Evolutionary conservation across 2,113 vertebrate genomes (phyloP).

Genomic region (Bufo bufo): DNA sequence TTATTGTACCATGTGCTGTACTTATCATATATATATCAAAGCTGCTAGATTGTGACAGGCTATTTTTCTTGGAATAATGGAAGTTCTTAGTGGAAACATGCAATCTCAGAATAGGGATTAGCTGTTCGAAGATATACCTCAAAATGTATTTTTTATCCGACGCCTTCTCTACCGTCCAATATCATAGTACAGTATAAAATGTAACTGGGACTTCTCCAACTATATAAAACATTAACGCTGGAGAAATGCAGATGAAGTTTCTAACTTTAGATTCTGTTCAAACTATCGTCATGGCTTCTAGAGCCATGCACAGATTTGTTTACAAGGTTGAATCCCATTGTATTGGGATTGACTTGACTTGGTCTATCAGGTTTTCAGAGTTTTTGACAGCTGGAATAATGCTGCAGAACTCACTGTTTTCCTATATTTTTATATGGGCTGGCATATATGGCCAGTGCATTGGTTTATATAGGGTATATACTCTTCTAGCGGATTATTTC

Average conservation of each 20-base stretch:
- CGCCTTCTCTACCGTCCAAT: slow-evolving; percentile 10
- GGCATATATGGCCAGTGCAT: not conserved
- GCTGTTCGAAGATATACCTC: slow-evolving; percentile 37
- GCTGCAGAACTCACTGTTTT: not conserved
- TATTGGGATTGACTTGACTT: not conserved
- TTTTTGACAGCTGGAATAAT: not conserved
- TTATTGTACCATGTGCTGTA: slow-evolving; percentile 35
- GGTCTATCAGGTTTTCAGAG: not conserved
- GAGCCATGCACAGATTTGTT: not conserved
- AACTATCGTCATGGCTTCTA: not conserved
- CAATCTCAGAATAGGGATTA: slow-evolving; percentile 47
- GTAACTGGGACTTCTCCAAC: not conserved
- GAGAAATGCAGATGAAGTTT: not conserved
- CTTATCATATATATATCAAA: slow-evolving; percentile 57
- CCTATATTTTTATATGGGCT: not conserved
- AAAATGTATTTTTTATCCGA: slow-evolving; percentile 14
- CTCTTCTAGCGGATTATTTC: not conserved
- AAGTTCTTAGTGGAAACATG: slow-evolving; percentile 32
- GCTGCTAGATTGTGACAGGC: slow-evolving; percentile 47
- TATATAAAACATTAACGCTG: not conserved
- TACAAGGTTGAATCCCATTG: not conserved
- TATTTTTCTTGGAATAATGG: slow-evolving; percentile 46
- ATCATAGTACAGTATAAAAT: not conserved
- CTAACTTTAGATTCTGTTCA: not conserved
- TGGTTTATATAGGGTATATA: not conserved